Evolutionary conservation across 2,113 vertebrate species (phyloP).

Genomic region (Rallus limicola): DNA sequence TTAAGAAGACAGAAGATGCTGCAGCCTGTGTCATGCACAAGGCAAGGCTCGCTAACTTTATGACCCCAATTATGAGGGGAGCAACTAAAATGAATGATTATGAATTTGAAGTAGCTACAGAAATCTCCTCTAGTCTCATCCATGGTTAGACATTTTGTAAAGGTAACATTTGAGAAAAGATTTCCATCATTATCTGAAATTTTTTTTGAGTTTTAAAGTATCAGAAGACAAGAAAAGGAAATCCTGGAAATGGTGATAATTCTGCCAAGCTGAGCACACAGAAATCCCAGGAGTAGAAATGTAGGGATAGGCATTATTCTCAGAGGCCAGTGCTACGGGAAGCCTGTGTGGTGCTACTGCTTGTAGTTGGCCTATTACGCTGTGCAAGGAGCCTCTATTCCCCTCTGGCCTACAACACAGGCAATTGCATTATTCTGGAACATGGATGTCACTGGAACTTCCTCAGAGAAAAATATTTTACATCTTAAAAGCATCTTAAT

Average conservation of each 20-base stretch:
- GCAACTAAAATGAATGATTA: neutral
- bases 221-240: neutral
- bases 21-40: neutral
- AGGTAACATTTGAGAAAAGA: neutral
- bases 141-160: neutral
- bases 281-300: neutral
- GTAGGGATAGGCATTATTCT: neutral
- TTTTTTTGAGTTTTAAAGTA: neutral
- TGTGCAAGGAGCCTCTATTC: neutral
- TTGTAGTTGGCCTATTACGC: neutral
- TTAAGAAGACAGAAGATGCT: neutral
- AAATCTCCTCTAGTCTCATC: neutral
- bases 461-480: neutral
- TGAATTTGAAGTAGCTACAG: neutral
- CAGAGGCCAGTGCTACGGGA: neutral
- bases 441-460: neutral
- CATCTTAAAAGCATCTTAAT: neutral
- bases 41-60: neutral
- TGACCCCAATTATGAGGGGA: neutral
- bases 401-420: neutral
- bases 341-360: neutral
- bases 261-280: neutral
- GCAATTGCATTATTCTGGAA: neutral
- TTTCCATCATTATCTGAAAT: neutral
- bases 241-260: neutral